phyloP scores from a whole-genome alignment of 2,797 vertebrate genomes.

The Intellagama lesueurii region DNA sequence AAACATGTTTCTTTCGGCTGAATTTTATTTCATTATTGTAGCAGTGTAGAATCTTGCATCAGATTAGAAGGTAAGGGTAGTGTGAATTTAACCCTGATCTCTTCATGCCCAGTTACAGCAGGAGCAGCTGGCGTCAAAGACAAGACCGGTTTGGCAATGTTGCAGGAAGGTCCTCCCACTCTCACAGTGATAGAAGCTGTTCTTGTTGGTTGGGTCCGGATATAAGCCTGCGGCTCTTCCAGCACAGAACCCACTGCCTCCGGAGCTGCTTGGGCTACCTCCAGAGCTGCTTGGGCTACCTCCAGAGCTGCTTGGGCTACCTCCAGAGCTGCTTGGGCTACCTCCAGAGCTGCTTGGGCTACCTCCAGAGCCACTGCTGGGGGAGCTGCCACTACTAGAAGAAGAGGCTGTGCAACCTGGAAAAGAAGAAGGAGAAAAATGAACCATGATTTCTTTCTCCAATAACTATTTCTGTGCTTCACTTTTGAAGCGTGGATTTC shows the following conservation, averaged over 20 bases:
- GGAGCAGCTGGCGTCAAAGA: constrained; percentile 77
- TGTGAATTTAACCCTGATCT: not conserved
- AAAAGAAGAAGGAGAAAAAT: constrained; percentile 16
- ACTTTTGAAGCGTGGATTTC: not conserved
- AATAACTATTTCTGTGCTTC: not conserved
- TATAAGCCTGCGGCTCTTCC: constrained; percentile 78
- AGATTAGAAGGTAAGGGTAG: not conserved
- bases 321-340: not conserved
- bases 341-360: constrained; percentile 19
- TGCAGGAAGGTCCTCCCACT: constrained; percentile 68
- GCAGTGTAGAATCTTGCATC: not conserved
- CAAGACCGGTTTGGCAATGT: constrained; percentile 68
- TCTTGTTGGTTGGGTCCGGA: constrained; percentile 67
- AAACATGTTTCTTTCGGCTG: not conserved
- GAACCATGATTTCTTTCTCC: not conserved
- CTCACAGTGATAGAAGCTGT: constrained; percentile 76
- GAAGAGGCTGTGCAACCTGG: constrained; percentile 46
- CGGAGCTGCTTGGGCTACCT: constrained; percentile 32
- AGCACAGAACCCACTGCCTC: constrained; percentile 76
- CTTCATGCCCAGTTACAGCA: constrained; percentile 83
- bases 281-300: constrained; percentile 18
- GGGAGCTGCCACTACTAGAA: constrained; percentile 29
- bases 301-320: constrained; percentile 6
- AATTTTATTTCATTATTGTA: constrained; percentile 21
- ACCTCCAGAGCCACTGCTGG: constrained; percentile 29